phyloP scores from a whole-genome alignment of 2,797 vertebrate genomes.

The Myiothlypis coronata region DNA sequence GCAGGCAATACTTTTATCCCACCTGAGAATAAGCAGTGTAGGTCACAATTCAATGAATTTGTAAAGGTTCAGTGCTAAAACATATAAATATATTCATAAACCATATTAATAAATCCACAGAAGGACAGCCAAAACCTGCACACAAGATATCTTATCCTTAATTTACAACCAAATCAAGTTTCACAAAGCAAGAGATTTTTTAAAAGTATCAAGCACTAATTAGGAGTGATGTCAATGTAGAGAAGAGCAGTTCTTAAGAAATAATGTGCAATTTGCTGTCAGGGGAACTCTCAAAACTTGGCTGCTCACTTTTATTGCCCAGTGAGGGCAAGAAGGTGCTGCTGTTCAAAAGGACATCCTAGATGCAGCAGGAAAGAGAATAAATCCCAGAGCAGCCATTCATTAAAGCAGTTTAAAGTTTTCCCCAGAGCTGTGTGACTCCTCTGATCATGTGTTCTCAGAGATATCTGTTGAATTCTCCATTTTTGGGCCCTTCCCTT shows the following conservation, averaged over 20 bases:
- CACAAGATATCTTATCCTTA: background rate
- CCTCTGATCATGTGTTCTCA: background rate
- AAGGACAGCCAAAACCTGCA: background rate
- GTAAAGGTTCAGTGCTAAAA: background rate
- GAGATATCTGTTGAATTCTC: background rate
- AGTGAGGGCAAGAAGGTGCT: accelerated
- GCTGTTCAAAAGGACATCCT: background rate
- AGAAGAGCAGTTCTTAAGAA: background rate
- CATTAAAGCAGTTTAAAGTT: background rate
- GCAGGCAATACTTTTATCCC: background rate
- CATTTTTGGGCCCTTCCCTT: background rate
- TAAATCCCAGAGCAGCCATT: background rate
- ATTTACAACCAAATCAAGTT: background rate
- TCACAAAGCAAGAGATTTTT: background rate
- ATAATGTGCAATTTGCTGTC: background rate
- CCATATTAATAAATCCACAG: background rate
- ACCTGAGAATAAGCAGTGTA: background rate
- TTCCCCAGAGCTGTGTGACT: background rate
- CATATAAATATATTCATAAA: background rate
- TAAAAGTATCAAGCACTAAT: background rate
- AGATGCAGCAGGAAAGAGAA: background rate
- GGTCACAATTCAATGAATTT: background rate
- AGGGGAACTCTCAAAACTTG: background rate
- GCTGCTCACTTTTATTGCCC: background rate
- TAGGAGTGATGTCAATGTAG: background rate